Percentiles rank a stretch among this genome's conserved stretches.
phyloP scores from a whole-genome alignment of 92 coral and sea anemone genomes.

The Metridium senile region DNA sequence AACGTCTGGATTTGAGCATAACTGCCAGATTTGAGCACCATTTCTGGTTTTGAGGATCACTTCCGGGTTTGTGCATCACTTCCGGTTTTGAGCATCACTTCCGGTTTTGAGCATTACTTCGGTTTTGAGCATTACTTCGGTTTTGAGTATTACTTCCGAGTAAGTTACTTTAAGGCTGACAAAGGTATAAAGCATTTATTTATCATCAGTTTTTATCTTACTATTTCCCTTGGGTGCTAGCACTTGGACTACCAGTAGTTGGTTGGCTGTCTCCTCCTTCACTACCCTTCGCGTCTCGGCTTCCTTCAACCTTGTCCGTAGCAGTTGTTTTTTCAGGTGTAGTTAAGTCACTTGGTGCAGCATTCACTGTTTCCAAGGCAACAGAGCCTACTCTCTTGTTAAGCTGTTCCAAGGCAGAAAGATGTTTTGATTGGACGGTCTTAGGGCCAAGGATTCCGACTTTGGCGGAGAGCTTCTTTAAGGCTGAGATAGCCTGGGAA shows the following conservation, averaged over 20 bases:
- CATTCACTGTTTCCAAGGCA: slow-evolving; percentile 24
- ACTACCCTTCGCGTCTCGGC: not conserved
- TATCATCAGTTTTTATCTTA: too few species aligned
- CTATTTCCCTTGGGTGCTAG: too few species aligned
- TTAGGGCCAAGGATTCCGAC: slow-evolving; percentile 53
- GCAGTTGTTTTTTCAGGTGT: not conserved
- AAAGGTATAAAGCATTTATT: too few species aligned
- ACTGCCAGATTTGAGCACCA: too few species aligned
- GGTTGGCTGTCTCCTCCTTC: not conserved
- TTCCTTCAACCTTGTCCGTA: not conserved
- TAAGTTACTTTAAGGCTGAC: too few species aligned
- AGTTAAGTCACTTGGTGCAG: not conserved
- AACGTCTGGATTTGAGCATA: too few species aligned
- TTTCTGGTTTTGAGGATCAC: not conserved
- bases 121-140: not conserved
- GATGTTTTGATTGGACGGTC: slow-evolving; percentile 37
- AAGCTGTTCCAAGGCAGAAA: slow-evolving; percentile 52
- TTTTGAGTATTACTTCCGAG: not conserved
- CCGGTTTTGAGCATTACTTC: not conserved
- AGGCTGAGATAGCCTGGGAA: slow-evolving; percentile 68
- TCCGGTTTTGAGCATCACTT: not conserved
- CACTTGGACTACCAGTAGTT: not conserved
- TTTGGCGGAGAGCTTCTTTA: slow-evolving; percentile 58
- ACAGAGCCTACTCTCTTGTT: slow-evolving; percentile 48
- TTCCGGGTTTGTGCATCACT: not conserved